Percentiles rank a stretch among this genome's conserved stretches.
Evolutionary conservation across 2,113 vertebrate genomes (phyloP).

Genomic region (Hyla sarda): DNA sequence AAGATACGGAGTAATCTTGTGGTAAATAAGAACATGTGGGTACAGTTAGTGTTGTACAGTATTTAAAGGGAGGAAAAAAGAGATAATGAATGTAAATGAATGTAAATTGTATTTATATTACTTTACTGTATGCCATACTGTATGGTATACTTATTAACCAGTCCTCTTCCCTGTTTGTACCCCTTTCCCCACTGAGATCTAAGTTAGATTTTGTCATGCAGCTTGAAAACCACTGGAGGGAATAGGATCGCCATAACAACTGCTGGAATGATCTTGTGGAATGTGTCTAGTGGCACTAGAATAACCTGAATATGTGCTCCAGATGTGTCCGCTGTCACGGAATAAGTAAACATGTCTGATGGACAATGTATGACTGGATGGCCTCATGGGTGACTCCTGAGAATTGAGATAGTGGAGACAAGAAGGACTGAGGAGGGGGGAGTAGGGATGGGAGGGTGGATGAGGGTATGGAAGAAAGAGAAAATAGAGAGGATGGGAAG

Average conservation of each 20-base stretch:
- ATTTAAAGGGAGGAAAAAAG: not conserved
- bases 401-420: slow-evolving; percentile 70
- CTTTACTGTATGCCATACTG: too few relatives aligned
- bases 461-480: slow-evolving; percentile 59
- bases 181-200: slow-evolving; percentile 80
- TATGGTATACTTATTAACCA: too few relatives aligned
- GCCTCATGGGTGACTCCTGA: slow-evolving; percentile 84
- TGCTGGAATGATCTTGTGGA: slow-evolving; percentile 92
- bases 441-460: slow-evolving; percentile 62
- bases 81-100: not conserved
- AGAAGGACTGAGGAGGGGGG: slow-evolving; percentile 63
- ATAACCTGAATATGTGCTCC: slow-evolving; percentile 98
- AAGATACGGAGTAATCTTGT: not conserved
- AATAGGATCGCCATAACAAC: slow-evolving; percentile 94
- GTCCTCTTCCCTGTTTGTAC: slow-evolving; percentile 46
- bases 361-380: slow-evolving; percentile 97
- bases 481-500: slow-evolving; percentile 34
- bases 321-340: slow-evolving; percentile 99
- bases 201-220: slow-evolving; percentile 97
- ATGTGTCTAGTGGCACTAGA: slow-evolving; percentile 97
- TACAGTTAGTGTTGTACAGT: not conserved
- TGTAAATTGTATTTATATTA: not conserved
- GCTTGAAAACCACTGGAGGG: slow-evolving; percentile 98
- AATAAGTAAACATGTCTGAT: slow-evolving; percentile 99
- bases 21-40: not conserved